Evolutionary conservation across 2,888 invertebrate genomes (phyloP).

Genomic region (Phasia obesa): DNA sequence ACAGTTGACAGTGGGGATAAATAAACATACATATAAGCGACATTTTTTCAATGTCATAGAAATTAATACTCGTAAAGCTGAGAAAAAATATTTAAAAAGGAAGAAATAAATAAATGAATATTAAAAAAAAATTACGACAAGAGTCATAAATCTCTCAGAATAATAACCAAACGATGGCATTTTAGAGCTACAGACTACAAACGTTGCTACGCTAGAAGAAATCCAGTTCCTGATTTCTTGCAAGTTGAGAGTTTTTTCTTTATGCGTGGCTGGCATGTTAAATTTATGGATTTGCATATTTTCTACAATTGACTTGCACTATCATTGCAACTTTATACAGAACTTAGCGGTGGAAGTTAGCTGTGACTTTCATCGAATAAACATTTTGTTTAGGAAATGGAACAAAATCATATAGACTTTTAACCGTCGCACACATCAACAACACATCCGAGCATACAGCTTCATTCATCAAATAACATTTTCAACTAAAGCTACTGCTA

Average conservation of each 20-base stretch:
- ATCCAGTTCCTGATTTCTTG: slow-evolving; percentile 26
- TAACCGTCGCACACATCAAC: slow-evolving; percentile 17
- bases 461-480: slow-evolving; percentile 50
- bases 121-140: slow-evolving; percentile 36
- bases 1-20: no score
- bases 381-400: slow-evolving; percentile 44
- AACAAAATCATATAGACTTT: slow-evolving; percentile 35
- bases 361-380: slow-evolving; percentile 48
- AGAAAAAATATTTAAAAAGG: neutral
- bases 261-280: slow-evolving; percentile 21
- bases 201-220: neutral
- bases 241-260: slow-evolving; percentile 14
- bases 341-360: slow-evolving; percentile 34
- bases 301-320: slow-evolving; percentile 20
- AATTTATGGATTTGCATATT: slow-evolving; percentile 40
- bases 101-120: slow-evolving; percentile 4
- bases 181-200: slow-evolving; percentile 26
- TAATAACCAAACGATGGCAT: slow-evolving; percentile 58
- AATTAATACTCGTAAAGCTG: neutral
- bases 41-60: no score
- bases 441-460: neutral
- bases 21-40: no score
- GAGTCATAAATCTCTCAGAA: slow-evolving; percentile 60
- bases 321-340: slow-evolving; percentile 8
- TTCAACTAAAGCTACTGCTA: slow-evolving; percentile 15